Evolutionary conservation across 2,113 vertebrate species (phyloP).

Genomic region (Tachysurus fulvidraco): DNA sequence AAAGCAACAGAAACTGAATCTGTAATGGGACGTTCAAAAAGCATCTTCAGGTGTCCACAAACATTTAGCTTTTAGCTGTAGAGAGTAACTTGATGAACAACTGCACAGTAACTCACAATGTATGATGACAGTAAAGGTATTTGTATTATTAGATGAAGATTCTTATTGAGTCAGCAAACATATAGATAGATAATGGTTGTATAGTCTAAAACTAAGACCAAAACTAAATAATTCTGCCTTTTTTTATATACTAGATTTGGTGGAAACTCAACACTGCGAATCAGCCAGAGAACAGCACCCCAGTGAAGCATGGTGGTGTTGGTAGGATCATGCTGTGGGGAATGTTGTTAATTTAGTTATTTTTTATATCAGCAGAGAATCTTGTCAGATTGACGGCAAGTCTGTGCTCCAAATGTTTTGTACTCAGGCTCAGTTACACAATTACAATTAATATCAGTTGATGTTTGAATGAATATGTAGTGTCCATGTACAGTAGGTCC

Average conservation of each 20-base stretch:
- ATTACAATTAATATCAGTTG: constrained; percentile 17
- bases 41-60: too few species aligned
- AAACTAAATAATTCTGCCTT: not conserved
- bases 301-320: not conserved
- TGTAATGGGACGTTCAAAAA: too few species aligned
- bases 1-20: too few species aligned
- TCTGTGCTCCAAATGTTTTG: not conserved
- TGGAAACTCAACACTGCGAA: not conserved
- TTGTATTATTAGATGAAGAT: not conserved
- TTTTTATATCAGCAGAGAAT: not conserved
- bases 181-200: not conserved
- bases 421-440: not conserved
- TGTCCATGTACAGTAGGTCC: constrained; percentile 8
- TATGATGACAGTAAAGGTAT: not conserved
- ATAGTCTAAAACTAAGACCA: not conserved
- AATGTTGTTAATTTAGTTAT: not conserved
- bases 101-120: not conserved
- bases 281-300: not conserved
- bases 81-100: not conserved
- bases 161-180: not conserved
- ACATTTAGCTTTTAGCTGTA: not conserved
- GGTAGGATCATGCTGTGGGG: not conserved
- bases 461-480: constrained; percentile 8
- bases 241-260: too few species aligned
- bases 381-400: not conserved